Evolutionary conservation across 2,797 vertebrate genomes (phyloP), one percentile per base, ranked within the genome.

Genomic region (Helicolenus hilgendorfi): DNA sequence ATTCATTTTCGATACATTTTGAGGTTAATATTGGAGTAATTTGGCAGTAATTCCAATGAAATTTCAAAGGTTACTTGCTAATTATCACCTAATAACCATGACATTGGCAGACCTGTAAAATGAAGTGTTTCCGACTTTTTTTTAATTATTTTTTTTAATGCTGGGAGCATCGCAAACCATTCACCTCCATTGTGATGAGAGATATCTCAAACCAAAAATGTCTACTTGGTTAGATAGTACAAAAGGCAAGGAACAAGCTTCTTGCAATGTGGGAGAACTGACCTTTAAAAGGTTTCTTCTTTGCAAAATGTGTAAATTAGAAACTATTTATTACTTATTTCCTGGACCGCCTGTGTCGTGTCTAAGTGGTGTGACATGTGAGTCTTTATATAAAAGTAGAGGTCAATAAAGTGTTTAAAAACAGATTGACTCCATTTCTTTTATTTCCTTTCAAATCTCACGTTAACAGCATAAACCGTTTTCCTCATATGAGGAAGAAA

Each of bases 391-490:
- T 81, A 84, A 83, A 93, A 88, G 77, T 70, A 24, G 76, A 88
- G 69, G 85, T 87, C 87, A 96, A 92, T 94, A 94, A 95, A 94
- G 63, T 84, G 59, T 85, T 89, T 81, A 7, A 79, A 87, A 84
- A 80, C 26, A 73, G 55, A 74, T 58, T 24, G 67, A 84, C 72
- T 91, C 77, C 35, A 77, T 92, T 91, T 86, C 14, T 18, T 94
- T 94, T 88, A 94, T 94, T 94, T 89, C 59, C 58, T 75, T 35
- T 74, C 63, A 70, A 81, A 79, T 83, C 26, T 84, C 70, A 77
- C 18, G 2, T 70, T 58, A 45, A 41, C 31, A 58, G 65, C 72
- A 64, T 81, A 76, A 79, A 78, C 75, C 33, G 22, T 86, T 91
- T 85, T 80, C 84, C 68, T 88, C 79, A n/a, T 41, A 58, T 4